These are phyloP conservation scores for Clavelina lepadiformis DNA, from an alignment of 23 tunicate genomes.

Conservation along the genomic window DNA sequence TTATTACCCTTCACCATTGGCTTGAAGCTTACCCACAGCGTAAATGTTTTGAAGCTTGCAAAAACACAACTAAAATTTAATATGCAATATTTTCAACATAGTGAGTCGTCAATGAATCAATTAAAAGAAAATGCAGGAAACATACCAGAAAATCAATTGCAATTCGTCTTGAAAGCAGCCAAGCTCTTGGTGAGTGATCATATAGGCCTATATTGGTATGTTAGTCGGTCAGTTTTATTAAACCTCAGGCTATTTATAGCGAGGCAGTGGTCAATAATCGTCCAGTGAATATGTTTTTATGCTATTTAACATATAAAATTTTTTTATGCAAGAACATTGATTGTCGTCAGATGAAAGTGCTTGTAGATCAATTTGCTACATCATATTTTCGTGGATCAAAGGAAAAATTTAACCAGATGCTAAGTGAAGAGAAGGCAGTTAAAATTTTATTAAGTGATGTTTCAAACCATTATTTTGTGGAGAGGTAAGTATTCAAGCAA, in stretches of 20 bases:
- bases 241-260: not conserved
- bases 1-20: too few relatives aligned
- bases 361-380: conserved; percentile 28
- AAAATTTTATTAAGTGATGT: conserved; percentile 33
- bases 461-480: conserved; percentile 65
- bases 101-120: conserved; percentile 2
- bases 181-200: conserved; percentile 33
- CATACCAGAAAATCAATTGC: conserved; percentile 9
- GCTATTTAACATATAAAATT: not conserved
- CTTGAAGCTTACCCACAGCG: too few relatives aligned
- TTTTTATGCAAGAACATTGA: conserved; percentile 48
- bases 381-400: conserved; percentile 62
- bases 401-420: conserved; percentile 37
- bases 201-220: too few relatives aligned
- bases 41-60: too few relatives aligned
- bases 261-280: too few relatives aligned
- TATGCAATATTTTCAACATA: too few relatives aligned
- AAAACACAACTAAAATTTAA: too few relatives aligned
- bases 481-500: conserved; percentile 34
- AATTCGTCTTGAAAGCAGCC: conserved; percentile 10
- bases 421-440: conserved; percentile 46
- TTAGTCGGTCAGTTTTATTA: not conserved
- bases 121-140: conserved; percentile 21
- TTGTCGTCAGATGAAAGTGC: conserved; percentile 28
- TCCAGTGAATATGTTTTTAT: too few relatives aligned